Evolutionary conservation across 2,797 vertebrate species (phyloP).

Genomic region (Syngnathus rostellatus): DNA sequence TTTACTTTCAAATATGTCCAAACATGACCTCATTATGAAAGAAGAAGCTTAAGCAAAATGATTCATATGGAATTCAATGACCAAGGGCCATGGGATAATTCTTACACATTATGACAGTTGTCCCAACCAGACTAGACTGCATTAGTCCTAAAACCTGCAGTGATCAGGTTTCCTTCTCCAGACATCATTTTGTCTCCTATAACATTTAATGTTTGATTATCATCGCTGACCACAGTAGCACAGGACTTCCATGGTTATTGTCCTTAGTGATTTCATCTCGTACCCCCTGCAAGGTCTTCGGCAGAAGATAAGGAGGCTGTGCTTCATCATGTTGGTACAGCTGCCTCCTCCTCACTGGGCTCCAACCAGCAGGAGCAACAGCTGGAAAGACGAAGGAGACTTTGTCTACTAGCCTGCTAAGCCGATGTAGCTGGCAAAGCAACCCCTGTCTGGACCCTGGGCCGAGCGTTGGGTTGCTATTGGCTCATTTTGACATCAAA

Average conservation of each 20-base stretch:
- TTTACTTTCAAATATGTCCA: constrained; percentile 8
- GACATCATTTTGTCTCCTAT: neutral
- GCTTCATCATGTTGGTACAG: constrained; percentile 62
- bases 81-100: neutral
- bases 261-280: constrained; percentile 9
- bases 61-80: neutral
- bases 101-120: constrained; percentile 1
- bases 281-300: constrained; percentile 26
- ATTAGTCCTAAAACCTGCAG: neutral
- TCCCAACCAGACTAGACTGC: neutral
- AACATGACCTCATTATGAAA: neutral
- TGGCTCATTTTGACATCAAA: constrained; percentile 34
- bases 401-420: constrained; percentile 52
- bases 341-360: constrained; percentile 54
- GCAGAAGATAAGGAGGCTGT: constrained; percentile 36
- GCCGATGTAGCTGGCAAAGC: constrained; percentile 51
- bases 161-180: constrained; percentile 1
- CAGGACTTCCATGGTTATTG: neutral
- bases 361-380: constrained; percentile 52
- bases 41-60: neutral
- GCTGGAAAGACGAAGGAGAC: constrained; percentile 60
- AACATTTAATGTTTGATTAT: constrained; percentile 5
- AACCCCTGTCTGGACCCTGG: constrained; percentile 48
- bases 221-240: neutral
- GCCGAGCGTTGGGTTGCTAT: constrained; percentile 26